phyloP scores from a whole-genome alignment of 1,140 invertebrate genomes.

The Magallana angulata region DNA sequence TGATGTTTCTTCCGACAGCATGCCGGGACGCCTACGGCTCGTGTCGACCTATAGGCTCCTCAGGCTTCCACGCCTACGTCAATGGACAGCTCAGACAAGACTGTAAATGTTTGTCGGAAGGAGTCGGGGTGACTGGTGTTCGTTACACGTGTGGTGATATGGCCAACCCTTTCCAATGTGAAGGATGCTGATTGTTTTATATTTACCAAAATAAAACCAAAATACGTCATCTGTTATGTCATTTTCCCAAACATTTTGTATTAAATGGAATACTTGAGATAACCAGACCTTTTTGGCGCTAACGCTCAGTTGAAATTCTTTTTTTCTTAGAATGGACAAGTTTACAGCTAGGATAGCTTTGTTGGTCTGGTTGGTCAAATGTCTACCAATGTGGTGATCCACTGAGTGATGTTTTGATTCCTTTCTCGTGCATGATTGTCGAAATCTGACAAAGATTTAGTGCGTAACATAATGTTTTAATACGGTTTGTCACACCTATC shows the following conservation, averaged over 20 bases:
- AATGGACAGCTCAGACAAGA: background rate
- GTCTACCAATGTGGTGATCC: no score
- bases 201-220: background rate
- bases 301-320: no score
- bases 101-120: background rate
- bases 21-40: background rate
- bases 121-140: background rate
- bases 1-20: background rate
- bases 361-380: no score
- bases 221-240: background rate
- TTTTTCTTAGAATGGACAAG: no score
- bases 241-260: background rate
- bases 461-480: no score
- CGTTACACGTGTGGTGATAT: background rate
- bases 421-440: no score
- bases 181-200: conserved; percentile 2
- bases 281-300: no score
- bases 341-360: no score
- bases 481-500: no score
- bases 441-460: no score
- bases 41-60: background rate
- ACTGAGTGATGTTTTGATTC: no score
- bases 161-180: background rate
- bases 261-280: background rate
- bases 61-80: background rate